These are phyloP conservation scores for Akabosia matsudoensis DNA, from an alignment of 1,140 invertebrate genomes.

Conservation along the genomic window DNA sequence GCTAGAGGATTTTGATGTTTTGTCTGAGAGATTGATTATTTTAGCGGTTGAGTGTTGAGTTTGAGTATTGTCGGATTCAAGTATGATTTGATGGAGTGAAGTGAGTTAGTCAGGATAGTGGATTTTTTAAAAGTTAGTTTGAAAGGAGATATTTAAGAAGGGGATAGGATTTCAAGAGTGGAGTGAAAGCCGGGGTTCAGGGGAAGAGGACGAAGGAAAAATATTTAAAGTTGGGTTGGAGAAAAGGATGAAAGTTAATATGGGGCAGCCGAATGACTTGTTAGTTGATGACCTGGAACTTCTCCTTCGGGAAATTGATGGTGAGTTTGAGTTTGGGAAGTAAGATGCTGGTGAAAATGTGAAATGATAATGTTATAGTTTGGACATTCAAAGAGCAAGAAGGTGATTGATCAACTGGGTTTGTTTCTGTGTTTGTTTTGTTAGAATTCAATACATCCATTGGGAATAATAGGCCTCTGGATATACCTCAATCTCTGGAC, in stretches of 20 bases:
- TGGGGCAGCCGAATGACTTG: slow-evolving; percentile 32
- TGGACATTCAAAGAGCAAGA: background rate
- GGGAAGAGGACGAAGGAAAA: too few relatives aligned
- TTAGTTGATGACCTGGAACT: slow-evolving; percentile 42
- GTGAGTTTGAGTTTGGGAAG: slow-evolving; percentile 27
- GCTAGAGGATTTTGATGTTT: too few relatives aligned
- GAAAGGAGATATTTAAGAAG: too few relatives aligned
- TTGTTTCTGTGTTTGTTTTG: background rate
- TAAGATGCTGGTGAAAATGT: too few relatives aligned
- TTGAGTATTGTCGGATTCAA: too few relatives aligned
- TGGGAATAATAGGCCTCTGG: slow-evolving; percentile 72
- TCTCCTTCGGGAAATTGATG: slow-evolving; percentile 42
- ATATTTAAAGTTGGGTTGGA: background rate
- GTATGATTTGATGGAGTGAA: too few relatives aligned
- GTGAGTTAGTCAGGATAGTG: too few relatives aligned
- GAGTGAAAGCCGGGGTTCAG: too few relatives aligned
- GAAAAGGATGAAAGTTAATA: slow-evolving; percentile 38
- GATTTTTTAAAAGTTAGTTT: too few relatives aligned
- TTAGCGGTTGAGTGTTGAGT: too few relatives aligned
- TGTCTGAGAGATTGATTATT: too few relatives aligned
- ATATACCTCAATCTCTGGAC: slow-evolving; percentile 83
- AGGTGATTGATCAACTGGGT: background rate
- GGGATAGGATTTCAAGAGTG: too few relatives aligned
- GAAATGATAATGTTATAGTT: background rate
- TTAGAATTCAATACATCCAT: slow-evolving; percentile 9